phyloP scores from a whole-genome alignment of 2,113 vertebrate genomes.

The Solea senegalensis region DNA sequence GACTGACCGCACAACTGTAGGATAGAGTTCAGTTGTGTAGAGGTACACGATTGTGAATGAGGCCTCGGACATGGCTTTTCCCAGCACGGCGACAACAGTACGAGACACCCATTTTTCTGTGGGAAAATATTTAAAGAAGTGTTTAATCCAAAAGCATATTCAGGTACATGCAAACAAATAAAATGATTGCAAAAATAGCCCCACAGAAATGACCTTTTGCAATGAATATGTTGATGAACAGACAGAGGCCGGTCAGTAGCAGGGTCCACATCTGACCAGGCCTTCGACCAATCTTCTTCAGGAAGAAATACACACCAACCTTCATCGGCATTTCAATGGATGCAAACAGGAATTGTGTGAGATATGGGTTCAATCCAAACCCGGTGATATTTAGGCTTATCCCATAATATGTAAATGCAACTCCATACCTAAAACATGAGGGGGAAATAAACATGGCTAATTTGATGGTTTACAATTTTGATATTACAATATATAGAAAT shows the following conservation, averaged over 20 bases:
- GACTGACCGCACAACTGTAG: conserved; percentile 88
- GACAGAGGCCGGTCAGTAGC: conserved; percentile 73
- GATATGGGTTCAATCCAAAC: conserved; percentile 77
- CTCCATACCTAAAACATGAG: conserved; percentile 75
- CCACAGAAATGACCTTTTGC: conserved; percentile 70
- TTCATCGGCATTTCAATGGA: conserved; percentile 78
- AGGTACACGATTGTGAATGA: conserved; percentile 86
- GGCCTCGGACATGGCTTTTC: conserved; percentile 87
- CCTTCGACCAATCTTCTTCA: conserved; percentile 73
- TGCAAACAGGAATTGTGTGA: conserved; percentile 78
- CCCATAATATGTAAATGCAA: conserved; percentile 82
- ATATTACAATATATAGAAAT: too few relatives aligned
- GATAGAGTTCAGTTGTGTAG: conserved; percentile 89
- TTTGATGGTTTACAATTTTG: too few relatives aligned
- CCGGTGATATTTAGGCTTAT: conserved; percentile 79
- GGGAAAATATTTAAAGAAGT: not conserved
- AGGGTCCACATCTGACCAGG: conserved; percentile 47
- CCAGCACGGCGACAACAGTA: conserved; percentile 79
- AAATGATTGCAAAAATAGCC: not conserved
- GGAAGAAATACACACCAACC: conserved; percentile 66
- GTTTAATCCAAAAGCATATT: too few relatives aligned
- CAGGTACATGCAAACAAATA: too few relatives aligned
- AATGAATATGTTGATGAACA: conserved; percentile 81
- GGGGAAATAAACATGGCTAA: not conserved
- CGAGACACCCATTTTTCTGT: conserved; percentile 77